These are phyloP conservation scores for Uria lomvia DNA, from an alignment of 2,113 vertebrate species.

Conservation along the genomic window DNA sequence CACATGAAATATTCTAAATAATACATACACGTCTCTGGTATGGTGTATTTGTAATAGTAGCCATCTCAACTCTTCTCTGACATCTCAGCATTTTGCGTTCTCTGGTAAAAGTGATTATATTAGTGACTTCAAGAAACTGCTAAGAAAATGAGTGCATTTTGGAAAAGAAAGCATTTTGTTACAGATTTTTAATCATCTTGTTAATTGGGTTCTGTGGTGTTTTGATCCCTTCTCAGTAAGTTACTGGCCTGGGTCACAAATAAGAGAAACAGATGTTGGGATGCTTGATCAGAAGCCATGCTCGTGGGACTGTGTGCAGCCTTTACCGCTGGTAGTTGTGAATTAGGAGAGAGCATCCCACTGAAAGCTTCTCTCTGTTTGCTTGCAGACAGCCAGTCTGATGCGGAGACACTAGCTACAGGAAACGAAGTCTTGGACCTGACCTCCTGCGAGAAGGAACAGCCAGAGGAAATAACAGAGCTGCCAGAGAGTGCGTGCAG, in stretches of 20 bases:
- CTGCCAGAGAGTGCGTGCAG: not conserved
- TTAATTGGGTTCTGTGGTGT: not conserved
- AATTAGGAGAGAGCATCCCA: not conserved
- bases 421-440: slow-evolving; percentile 78
- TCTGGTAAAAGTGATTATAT: not conserved
- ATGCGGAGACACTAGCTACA: slow-evolving; percentile 69
- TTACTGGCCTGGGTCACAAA: not conserved
- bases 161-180: not conserved
- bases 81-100: not conserved
- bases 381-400: slow-evolving; percentile 86
- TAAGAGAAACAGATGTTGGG: not conserved
- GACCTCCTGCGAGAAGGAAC: slow-evolving; percentile 55
- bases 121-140: not conserved
- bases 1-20: not conserved
- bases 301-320: not conserved
- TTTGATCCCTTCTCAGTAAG: not conserved
- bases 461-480: slow-evolving; percentile 37
- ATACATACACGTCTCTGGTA: not conserved
- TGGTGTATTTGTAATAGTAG: not conserved
- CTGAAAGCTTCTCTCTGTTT: slow-evolving; percentile 51
- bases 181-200: not conserved
- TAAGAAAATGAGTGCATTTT: not conserved
- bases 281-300: not conserved
- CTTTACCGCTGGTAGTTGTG: not conserved
- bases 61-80: not conserved